These are phyloP conservation scores for Diarsia brunnea DNA, from an alignment of 2,888 invertebrate species.

Conservation along the genomic window DNA sequence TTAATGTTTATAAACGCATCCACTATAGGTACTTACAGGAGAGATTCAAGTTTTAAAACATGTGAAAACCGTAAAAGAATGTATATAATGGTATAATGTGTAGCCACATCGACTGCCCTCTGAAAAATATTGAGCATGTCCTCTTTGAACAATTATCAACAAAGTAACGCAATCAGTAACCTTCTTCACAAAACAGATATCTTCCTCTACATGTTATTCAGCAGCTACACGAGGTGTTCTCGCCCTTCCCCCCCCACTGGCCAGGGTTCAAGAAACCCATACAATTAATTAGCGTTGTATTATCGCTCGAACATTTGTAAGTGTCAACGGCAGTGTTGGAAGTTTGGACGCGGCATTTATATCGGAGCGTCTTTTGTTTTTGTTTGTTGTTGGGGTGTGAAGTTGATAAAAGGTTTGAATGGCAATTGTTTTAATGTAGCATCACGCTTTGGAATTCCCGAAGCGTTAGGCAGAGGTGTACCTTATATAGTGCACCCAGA, in stretches of 20 bases:
- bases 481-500: too few relatives aligned
- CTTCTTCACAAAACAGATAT: not conserved
- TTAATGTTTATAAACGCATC: too few relatives aligned
- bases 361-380: slow-evolving; percentile 12
- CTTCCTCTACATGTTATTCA: not conserved
- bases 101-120: too few relatives aligned
- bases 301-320: slow-evolving; percentile 69
- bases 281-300: slow-evolving; percentile 78
- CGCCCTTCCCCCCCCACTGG: slow-evolving; percentile 35
- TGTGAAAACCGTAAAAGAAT: too few relatives aligned
- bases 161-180: not conserved
- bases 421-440: not conserved
- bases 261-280: slow-evolving; percentile 74
- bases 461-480: too few relatives aligned
- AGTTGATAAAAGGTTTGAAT: slow-evolving; percentile 4
- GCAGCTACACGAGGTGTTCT: slow-evolving; percentile 20
- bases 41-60: too few relatives aligned
- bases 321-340: slow-evolving; percentile 36
- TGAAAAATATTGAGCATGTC: too few relatives aligned
- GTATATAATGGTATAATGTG: too few relatives aligned
- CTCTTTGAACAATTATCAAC: not conserved
- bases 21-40: too few relatives aligned
- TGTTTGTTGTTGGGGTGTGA: not conserved
- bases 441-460: too few relatives aligned
- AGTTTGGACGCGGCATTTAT: slow-evolving; percentile 67